Percentiles rank a stretch among this genome's conserved stretches.
Evolutionary conservation across 1,140 invertebrate genomes (phyloP).

Genomic region (Drosophila littoralis): DNA sequence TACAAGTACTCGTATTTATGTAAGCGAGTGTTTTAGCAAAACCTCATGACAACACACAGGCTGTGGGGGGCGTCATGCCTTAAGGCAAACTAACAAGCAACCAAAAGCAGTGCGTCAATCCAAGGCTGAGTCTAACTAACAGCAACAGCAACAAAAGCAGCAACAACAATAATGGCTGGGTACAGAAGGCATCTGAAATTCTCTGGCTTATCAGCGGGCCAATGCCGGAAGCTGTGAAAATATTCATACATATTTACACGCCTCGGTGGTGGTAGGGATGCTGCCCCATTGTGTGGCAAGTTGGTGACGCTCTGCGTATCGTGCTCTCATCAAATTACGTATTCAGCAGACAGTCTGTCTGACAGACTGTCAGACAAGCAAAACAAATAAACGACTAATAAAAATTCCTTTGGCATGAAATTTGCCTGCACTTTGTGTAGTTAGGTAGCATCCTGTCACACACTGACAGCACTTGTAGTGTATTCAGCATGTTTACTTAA

Average conservation of each 20-base stretch:
- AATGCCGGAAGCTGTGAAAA: slow-evolving; percentile 75
- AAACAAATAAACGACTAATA: slow-evolving; percentile 48
- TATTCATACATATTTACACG: slow-evolving; percentile 79
- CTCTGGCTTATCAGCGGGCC: slow-evolving; percentile 73
- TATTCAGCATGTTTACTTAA: slow-evolving; percentile 19
- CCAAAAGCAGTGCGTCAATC: slow-evolving; percentile 23
- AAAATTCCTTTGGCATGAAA: slow-evolving; percentile 39
- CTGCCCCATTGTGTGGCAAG: slow-evolving; percentile 53
- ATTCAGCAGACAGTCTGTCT: slow-evolving; percentile 59
- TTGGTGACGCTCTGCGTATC: slow-evolving; percentile 40
- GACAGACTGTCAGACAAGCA: slow-evolving; percentile 32
- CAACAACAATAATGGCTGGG: slow-evolving; percentile 7
- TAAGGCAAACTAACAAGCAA: slow-evolving; percentile 72
- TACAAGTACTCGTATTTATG: slow-evolving; percentile 7
- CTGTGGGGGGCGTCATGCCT: slow-evolving; percentile 38
- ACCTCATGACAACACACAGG: slow-evolving; percentile 60
- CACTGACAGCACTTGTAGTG: slow-evolving; percentile 13
- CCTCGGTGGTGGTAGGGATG: slow-evolving; percentile 43
- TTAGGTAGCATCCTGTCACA: slow-evolving; percentile 13
- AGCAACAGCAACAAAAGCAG: slow-evolving; percentile 12
- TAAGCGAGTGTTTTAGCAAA: slow-evolving; percentile 53
- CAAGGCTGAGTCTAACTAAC: slow-evolving; percentile 23
- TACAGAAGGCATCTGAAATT: slow-evolving; percentile 72
- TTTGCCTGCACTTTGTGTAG: slow-evolving; percentile 23
- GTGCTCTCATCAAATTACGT: slow-evolving; percentile 73